Evolutionary conservation across 2,797 vertebrate species (phyloP).

Genomic region (Steatocranus sp.): DNA sequence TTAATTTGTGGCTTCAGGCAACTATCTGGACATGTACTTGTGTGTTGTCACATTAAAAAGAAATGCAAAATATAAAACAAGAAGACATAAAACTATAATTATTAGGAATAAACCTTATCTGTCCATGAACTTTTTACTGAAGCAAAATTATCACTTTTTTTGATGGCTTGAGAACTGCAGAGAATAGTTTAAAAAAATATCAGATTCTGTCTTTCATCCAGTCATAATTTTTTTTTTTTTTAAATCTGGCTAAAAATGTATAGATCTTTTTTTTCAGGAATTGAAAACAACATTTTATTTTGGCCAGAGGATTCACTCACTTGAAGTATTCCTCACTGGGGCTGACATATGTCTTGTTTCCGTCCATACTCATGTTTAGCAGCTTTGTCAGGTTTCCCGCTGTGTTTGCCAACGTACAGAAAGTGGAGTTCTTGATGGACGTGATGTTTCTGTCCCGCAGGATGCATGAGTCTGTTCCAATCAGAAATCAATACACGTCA

Average conservation of each 20-base stretch:
- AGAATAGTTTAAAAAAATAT: background rate
- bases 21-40: background rate
- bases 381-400: constrained; percentile 85
- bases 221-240: background rate
- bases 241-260: background rate
- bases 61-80: background rate
- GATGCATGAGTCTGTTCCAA: constrained; percentile 87
- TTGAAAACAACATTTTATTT: background rate
- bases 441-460: constrained; percentile 84
- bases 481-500: constrained; percentile 57
- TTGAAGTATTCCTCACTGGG: constrained; percentile 99
- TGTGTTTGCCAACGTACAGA: constrained; percentile 89
- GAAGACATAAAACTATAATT: background rate
- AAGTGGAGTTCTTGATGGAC: constrained; percentile 89
- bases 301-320: constrained; percentile 73
- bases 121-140: background rate
- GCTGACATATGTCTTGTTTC: constrained; percentile 92
- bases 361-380: constrained; percentile 81
- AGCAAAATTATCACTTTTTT: background rate
- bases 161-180: background rate
- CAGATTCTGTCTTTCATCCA: background rate
- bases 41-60: background rate
- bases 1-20: background rate
- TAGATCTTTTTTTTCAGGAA: background rate
- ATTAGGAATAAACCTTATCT: background rate